Conservation (phyloP, 53 echinoderm and acorn worm genomes). For the Hippasteria phrygiana region DNA sequence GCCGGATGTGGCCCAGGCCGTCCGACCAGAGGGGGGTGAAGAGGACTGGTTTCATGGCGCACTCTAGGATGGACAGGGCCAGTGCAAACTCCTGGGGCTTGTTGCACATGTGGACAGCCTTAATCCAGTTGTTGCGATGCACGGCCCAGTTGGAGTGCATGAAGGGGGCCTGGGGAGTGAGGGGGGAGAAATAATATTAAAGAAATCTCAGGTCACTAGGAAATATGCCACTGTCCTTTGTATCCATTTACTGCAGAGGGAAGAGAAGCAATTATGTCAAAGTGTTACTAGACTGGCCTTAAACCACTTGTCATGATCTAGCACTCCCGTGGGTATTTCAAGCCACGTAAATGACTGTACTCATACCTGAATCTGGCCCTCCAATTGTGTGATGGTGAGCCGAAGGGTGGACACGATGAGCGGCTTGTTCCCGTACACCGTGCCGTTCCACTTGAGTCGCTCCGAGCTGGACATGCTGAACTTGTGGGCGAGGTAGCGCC, state of each 20-base stretch:
- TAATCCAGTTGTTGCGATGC: conserved; percentile 97
- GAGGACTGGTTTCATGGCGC: conserved; percentile 96
- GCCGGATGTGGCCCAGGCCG: conserved; percentile 85
- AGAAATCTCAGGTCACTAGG: too few relatives aligned
- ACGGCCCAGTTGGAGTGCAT: conserved; percentile 98
- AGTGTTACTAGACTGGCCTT: too few relatives aligned
- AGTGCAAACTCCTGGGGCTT: conserved; percentile 97
- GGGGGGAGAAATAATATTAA: too few relatives aligned
- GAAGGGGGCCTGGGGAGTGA: conserved; percentile 73
- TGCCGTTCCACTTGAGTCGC: conserved; percentile 95
- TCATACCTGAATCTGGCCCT: conserved; percentile 77
- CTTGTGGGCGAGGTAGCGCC: conserved; percentile 92
- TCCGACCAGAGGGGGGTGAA: conserved; percentile 92
- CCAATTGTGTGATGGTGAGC: conserved; percentile 89
- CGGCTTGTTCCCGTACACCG: conserved; percentile 88
- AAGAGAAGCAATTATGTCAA: too few relatives aligned
- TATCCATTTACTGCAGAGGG: too few relatives aligned
- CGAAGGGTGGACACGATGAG: conserved; percentile 88
- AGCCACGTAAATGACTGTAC: background rate
- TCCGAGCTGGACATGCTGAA: conserved; percentile 81
- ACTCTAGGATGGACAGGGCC: conserved; percentile 95
- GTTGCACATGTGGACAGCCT: conserved; percentile 98
- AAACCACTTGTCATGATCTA: too few relatives aligned
- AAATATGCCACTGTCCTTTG: too few relatives aligned
- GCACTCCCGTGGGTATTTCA: too few relatives aligned